Evolutionary conservation across 2,888 invertebrate genomes (phyloP).

Genomic region (Erpobdella octoculata): DNA sequence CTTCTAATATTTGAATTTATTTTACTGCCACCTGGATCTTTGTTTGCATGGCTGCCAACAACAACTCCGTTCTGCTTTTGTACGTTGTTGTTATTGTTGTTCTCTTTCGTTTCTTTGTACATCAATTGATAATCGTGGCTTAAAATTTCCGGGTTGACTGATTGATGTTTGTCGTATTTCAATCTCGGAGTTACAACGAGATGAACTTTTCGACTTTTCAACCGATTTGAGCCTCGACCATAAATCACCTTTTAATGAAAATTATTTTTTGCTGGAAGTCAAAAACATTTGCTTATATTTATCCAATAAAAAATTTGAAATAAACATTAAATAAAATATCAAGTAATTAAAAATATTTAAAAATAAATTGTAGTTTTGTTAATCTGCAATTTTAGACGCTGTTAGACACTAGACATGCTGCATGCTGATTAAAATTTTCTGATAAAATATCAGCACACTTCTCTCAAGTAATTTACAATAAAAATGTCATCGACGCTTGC

Average conservation of each 20-base stretch:
- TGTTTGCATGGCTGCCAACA: neutral
- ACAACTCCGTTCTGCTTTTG: neutral
- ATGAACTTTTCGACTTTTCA: neutral
- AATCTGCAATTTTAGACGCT: too few relatives aligned
- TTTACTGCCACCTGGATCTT: neutral
- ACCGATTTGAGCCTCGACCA: neutral
- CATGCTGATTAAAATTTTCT: too few relatives aligned
- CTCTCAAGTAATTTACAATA: too few relatives aligned
- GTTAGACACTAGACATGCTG: too few relatives aligned
- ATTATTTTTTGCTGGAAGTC: too few relatives aligned
- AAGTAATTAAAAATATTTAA: too few relatives aligned
- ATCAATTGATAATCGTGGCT: slow-evolving; percentile 10
- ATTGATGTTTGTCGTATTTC: neutral
- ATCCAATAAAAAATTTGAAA: too few relatives aligned
- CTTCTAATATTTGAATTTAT: neutral
- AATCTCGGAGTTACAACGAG: neutral
- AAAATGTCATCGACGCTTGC: too few relatives aligned
- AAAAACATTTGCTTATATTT: too few relatives aligned
- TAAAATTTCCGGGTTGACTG: neutral
- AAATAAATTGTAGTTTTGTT: too few relatives aligned
- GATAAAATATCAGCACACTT: too few relatives aligned
- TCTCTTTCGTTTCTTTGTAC: neutral
- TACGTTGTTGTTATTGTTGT: neutral
- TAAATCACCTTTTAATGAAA: neutral
- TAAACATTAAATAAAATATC: too few relatives aligned